phyloP scores from a whole-genome alignment of 2,113 vertebrate genomes.

The Otus sunia region DNA sequence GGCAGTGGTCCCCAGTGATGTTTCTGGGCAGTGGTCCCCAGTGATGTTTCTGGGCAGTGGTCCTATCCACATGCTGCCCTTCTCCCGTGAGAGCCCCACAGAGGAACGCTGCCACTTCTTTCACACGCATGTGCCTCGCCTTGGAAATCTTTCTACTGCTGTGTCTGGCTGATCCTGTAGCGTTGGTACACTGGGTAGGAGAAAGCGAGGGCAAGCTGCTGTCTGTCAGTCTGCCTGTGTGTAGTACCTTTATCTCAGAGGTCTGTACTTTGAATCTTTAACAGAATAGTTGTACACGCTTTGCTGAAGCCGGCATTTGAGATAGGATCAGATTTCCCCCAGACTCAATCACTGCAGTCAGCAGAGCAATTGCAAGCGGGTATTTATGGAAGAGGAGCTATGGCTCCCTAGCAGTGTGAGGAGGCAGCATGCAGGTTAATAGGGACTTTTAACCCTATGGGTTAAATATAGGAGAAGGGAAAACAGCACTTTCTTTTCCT shows the following conservation, averaged over 20 bases:
- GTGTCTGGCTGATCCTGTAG: not conserved
- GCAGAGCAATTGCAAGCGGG: not conserved
- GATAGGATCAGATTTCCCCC: not conserved
- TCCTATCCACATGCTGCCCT: not conserved
- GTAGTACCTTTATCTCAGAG: not conserved
- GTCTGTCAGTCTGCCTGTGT: not conserved
- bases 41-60: not conserved
- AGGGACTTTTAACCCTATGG: not conserved
- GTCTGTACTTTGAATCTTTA: not conserved
- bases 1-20: no score
- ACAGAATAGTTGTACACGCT: not conserved
- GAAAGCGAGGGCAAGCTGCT: not conserved
- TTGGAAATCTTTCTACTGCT: no score
- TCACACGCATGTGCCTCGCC: rapidly evolving
- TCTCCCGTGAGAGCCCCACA: rapidly evolving
- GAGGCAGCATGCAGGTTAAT: not conserved
- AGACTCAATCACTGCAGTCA: not conserved
- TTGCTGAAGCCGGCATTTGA: not conserved
- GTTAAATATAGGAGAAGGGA: not conserved
- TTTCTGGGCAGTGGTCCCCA: no score
- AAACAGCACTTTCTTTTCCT: not conserved
- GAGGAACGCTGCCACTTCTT: not conserved
- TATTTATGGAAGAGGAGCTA: not conserved
- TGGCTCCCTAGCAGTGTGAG: not conserved
- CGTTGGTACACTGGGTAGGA: rapidly evolving